Evolutionary conservation across 2,113 vertebrate species (phyloP), one percentile per base, ranked within the genome.

Genomic region (Calcarius ornatus): DNA sequence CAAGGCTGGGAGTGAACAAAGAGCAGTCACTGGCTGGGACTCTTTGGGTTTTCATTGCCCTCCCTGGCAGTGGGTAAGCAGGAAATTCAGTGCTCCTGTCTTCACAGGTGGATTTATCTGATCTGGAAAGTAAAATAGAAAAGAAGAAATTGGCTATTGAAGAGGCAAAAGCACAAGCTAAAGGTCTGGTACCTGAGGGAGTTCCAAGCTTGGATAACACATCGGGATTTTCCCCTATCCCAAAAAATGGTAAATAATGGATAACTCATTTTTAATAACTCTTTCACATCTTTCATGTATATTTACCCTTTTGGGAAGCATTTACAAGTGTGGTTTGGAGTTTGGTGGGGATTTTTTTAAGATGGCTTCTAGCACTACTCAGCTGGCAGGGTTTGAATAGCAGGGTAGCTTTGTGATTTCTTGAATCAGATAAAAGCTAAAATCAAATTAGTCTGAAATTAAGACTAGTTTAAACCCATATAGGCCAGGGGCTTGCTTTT

Each of bases 111-210:
- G 98, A 98, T 31, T 68, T 98, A 68, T 94, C 97, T n/a, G 82
- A 97, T 18, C 91, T 98, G 59, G 98, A 98, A 87, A 95, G 94
- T 84, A 98, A 97, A 73, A 97, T 98, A 37, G 98, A 98, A 14
- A 98, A 98, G 94, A 97, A 97, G 50, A 98, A 97, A 38, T 78
- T 97, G 0, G 98, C 98, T 33, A 96, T 98, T 0, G 98, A 98
- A 53, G 98, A 98, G 85, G 98, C 98, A 7, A 98, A 98, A 94
- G 98, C 98, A 3, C 98, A 98, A 42, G 98, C 98, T 2, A 98
- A 97, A 88, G 97, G 97, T 45, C 94, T 98, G 33, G 86, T 97
- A 22, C 94, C 97, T 1, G 96, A 97, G 6, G 95, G 96, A 27
- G 82, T 95, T 5, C 98, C 97, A 2, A 96, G 84, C 30, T 80